Conservation (phyloP, 2,888 invertebrate genomes). For the Netelia virgata region DNA sequence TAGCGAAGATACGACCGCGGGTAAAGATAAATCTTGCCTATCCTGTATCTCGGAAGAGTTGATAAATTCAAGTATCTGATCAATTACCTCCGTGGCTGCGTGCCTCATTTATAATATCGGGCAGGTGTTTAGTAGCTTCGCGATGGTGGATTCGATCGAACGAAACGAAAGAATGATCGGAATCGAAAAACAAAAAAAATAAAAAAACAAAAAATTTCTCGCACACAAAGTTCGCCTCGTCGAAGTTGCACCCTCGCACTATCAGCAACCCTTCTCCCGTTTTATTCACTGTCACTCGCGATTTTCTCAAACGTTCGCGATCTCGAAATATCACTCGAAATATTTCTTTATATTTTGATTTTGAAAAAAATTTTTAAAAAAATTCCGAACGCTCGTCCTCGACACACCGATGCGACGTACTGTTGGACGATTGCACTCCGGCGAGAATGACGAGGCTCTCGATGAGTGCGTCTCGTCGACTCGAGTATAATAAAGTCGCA, state of each 20-base stretch:
- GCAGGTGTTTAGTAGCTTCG: slow-evolving; percentile 17
- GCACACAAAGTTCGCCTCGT: background rate
- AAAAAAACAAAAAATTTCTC: background rate
- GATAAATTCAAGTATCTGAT: slow-evolving; percentile 40
- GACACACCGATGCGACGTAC: slow-evolving; percentile 44
- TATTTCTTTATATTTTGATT: background rate
- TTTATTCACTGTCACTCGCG: slow-evolving; percentile 23
- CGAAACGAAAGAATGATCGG: background rate
- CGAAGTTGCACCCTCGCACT: background rate
- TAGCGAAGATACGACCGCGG: slow-evolving; percentile 24
- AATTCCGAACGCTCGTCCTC: slow-evolving; percentile 4
- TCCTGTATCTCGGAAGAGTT: background rate
- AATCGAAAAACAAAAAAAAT: background rate
- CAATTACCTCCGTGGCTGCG: slow-evolving; percentile 77
- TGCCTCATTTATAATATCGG: slow-evolving; percentile 75
- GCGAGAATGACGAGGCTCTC: slow-evolving; percentile 40
- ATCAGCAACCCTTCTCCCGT: background rate
- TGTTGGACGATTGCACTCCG: slow-evolving; percentile 60
- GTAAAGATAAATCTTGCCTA: background rate
- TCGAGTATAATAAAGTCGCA: slow-evolving; percentile 43
- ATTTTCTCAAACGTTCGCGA: background rate
- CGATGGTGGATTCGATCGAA: background rate
- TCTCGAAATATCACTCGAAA: background rate
- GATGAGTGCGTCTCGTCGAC: slow-evolving; percentile 38
- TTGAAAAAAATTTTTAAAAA: background rate